These are phyloP conservation scores for Sebastes steindachneri DNA, from an alignment of 2,797 vertebrate species.

Conservation along the genomic window DNA sequence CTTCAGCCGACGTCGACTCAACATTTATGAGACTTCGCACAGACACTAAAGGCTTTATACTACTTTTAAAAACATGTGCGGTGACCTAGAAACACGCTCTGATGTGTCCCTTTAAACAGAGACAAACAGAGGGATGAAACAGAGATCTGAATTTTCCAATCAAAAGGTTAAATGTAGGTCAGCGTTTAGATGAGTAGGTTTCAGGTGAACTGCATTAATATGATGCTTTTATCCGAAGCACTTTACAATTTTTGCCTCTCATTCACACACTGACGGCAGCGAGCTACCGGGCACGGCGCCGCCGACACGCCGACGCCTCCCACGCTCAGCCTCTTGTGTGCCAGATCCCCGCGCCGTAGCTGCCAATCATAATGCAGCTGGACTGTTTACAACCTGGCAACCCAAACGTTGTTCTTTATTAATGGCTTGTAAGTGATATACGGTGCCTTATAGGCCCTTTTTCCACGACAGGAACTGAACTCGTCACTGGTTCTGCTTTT, in stretches of 20 bases:
- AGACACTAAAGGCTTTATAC: background rate
- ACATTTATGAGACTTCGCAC: background rate
- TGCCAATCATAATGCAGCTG: background rate
- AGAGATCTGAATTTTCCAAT: background rate
- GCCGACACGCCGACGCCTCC: background rate
- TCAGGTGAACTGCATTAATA: too few species aligned
- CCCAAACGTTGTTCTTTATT: background rate
- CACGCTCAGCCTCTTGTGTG: background rate
- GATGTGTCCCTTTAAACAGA: background rate
- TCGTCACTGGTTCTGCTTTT: too few species aligned
- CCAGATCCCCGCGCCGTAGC: background rate
- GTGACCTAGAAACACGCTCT: too few species aligned
- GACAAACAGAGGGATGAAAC: background rate
- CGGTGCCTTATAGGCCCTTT: background rate
- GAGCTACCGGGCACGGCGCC: too few species aligned
- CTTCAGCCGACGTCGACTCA: background rate
- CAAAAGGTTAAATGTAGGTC: too few species aligned
- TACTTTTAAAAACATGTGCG: too few species aligned
- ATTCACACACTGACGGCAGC: too few species aligned
- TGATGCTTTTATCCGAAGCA: too few species aligned
- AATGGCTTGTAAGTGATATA: background rate
- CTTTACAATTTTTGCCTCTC: too few species aligned
- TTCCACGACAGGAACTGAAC: background rate
- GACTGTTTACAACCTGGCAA: background rate
- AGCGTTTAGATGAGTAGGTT: too few species aligned